Evolutionary conservation across 2,888 invertebrate genomes (phyloP).

Genomic region (Metopia argyrocephala): DNA sequence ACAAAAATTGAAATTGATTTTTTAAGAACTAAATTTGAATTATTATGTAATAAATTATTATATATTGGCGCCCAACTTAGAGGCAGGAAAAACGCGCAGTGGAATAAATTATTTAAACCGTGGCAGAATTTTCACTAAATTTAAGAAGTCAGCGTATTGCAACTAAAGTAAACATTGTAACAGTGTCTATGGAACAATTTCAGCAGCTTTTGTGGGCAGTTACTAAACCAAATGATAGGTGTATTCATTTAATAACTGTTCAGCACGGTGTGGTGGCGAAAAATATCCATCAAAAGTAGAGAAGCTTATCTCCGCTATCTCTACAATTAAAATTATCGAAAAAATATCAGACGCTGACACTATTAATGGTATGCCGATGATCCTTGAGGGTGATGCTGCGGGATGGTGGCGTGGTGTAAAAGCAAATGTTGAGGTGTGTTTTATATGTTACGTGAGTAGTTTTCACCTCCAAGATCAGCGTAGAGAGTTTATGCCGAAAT

Average conservation of each 20-base stretch:
- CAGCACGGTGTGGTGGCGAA: constrained; percentile 47
- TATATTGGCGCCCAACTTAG: too few species aligned
- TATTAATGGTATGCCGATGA: constrained; percentile 56
- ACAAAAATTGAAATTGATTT: too few species aligned
- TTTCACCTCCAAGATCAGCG: constrained; percentile 59
- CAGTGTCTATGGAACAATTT: constrained; percentile 31
- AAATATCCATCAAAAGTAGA: constrained; percentile 39
- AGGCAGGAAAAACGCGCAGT: neutral
- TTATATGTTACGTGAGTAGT: constrained; percentile 52
- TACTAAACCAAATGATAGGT: too few species aligned
- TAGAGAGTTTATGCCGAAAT: constrained; percentile 61
- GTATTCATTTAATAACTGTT: too few species aligned
- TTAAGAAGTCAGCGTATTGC: constrained; percentile 12
- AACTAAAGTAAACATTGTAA: constrained; percentile 14
- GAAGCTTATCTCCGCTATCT: constrained; percentile 53
- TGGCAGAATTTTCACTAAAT: too few species aligned
- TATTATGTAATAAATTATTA: too few species aligned
- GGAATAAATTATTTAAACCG: too few species aligned
- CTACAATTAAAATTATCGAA: constrained; percentile 46
- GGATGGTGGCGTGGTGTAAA: constrained; percentile 55
- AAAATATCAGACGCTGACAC: constrained; percentile 56
- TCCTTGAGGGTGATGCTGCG: constrained; percentile 50
- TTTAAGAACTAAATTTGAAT: too few species aligned
- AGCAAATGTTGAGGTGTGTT: neutral
- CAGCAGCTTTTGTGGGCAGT: constrained; percentile 4